These are phyloP conservation scores for Crocodylus rhombifer DNA, from an alignment of 2,797 vertebrate genomes.

Conservation along the genomic window DNA sequence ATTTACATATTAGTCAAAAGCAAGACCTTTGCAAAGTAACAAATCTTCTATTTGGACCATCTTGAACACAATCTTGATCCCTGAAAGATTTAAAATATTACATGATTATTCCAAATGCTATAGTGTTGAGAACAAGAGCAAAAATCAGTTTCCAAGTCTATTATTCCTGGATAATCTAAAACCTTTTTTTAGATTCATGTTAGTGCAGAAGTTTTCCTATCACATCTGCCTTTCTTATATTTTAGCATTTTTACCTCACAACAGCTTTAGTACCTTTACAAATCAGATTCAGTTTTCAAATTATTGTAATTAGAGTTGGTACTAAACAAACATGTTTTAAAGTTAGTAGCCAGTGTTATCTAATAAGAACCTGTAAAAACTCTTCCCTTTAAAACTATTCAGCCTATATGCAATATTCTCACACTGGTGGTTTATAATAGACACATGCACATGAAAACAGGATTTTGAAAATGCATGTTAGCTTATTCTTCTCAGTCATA, in stretches of 20 bases:
- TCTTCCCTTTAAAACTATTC: neutral
- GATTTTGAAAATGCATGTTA: neutral
- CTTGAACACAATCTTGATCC: constrained; percentile 58
- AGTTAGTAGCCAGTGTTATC: neutral
- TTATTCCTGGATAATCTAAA: neutral
- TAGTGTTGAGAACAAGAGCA: constrained; percentile 1
- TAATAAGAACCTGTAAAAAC: neutral
- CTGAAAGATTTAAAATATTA: constrained; percentile 67
- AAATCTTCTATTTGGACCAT: constrained; percentile 65
- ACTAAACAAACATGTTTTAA: neutral
- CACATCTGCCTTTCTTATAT: neutral
- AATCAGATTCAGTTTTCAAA: neutral
- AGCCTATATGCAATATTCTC: neutral
- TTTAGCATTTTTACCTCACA: neutral
- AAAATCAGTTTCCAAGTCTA: neutral
- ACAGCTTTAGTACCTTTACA: neutral
- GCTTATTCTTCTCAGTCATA: neutral
- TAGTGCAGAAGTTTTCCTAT: neutral
- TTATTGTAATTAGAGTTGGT: neutral
- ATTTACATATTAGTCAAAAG: constrained; percentile 57
- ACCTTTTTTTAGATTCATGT: neutral
- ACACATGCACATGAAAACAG: neutral
- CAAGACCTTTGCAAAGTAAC: constrained; percentile 22
- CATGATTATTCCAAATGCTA: constrained; percentile 42
- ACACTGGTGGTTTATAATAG: neutral